Conservation (phyloP, 2,888 invertebrate species). For the Argynnis bischoffii region DNA sequence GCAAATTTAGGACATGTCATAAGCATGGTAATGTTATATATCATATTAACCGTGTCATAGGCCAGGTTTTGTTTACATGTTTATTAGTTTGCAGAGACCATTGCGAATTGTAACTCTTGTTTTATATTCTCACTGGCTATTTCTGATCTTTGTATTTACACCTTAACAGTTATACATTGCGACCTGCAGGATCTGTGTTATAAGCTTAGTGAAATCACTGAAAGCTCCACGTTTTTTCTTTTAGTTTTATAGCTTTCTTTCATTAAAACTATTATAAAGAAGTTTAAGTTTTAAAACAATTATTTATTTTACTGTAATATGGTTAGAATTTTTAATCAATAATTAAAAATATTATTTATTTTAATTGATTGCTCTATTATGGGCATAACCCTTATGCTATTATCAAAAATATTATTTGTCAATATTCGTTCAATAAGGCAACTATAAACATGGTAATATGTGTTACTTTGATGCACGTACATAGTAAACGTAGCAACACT, state of each 20-base stretch:
- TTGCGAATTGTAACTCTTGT: conserved; percentile 68
- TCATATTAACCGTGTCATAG: no score
- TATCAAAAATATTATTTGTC: no score
- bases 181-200: conserved; percentile 67
- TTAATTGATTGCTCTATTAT: no score
- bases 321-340: no score
- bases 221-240: conserved; percentile 57
- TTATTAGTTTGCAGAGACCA: conserved; percentile 62
- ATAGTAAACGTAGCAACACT: conserved; percentile 71
- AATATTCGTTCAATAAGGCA: no score
- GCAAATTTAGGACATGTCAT: no score
- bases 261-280: neutral
- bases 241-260: neutral
- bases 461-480: conserved; percentile 58
- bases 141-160: conserved; percentile 63
- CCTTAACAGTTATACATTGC: conserved; percentile 60
- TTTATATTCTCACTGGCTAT: conserved; percentile 69
- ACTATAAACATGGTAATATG: no score
- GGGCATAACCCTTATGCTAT: no score
- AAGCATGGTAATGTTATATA: no score
- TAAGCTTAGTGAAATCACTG: conserved; percentile 67
- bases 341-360: no score
- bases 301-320: neutral
- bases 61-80: neutral
- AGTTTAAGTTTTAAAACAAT: no score